Evolutionary conservation across 2,113 vertebrate species (phyloP).

Genomic region (Grus americana): DNA sequence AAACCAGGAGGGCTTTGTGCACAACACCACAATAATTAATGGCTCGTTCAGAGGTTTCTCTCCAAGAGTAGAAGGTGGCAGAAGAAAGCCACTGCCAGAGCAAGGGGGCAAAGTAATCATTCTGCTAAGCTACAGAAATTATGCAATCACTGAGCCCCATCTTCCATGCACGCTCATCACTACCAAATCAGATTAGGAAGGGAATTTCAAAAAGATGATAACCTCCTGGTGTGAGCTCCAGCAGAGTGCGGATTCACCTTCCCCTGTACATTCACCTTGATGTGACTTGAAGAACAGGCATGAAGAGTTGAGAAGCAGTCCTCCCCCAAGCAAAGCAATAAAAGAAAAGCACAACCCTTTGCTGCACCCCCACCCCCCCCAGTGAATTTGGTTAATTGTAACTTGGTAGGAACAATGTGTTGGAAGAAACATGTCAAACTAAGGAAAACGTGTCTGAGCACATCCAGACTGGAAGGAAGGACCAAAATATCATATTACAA

Average conservation of each 20-base stretch:
- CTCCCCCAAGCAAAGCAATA: background rate
- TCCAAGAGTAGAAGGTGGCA: background rate
- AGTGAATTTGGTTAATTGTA: background rate
- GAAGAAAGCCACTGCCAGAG: background rate
- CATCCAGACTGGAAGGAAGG: background rate
- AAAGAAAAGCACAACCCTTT: accelerated
- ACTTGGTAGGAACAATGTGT: background rate
- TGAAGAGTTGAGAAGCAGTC: background rate
- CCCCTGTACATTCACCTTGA: background rate
- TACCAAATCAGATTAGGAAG: background rate
- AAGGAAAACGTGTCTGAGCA: background rate
- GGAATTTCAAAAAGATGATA: background rate
- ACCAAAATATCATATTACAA: background rate
- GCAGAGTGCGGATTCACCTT: background rate
- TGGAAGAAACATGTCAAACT: background rate
- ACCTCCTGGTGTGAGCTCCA: background rate
- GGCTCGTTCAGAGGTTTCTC: background rate
- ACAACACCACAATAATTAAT: background rate
- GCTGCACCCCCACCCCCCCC: background rate
- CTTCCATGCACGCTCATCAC: background rate
- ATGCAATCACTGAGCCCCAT: background rate
- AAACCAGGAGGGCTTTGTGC: background rate
- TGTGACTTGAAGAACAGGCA: background rate
- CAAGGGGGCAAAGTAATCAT: background rate
- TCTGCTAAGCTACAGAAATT: background rate